phyloP scores from a whole-genome alignment of 2,797 vertebrate species.

The Coranthus polyacanthus region DNA sequence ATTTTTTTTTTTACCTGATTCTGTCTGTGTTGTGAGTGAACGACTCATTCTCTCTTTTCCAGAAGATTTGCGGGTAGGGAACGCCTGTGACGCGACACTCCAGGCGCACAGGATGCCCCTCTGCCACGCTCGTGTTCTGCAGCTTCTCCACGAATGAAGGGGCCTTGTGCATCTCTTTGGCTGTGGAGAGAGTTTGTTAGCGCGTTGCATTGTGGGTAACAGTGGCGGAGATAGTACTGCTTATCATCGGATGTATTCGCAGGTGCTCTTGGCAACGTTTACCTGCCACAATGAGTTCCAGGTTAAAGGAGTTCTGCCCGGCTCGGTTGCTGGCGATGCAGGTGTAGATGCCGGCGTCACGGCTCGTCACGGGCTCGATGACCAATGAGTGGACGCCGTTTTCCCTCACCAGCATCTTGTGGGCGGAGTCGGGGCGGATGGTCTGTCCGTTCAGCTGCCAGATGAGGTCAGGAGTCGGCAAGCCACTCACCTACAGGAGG shows the following conservation, averaged over 20 bases:
- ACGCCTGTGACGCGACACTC: conserved; percentile 93
- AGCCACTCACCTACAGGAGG: conserved; percentile 91
- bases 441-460: conserved; percentile 96
- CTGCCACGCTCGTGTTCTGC: conserved; percentile 96
- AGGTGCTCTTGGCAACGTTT: conserved; percentile 23
- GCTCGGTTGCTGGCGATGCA: conserved; percentile 96
- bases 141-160: conserved; percentile 96
- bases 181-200: conserved; percentile 74
- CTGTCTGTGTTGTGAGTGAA: conserved; percentile 97
- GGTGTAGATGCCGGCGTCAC: conserved; percentile 96
- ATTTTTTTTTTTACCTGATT: conserved; percentile 87
- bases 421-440: conserved; percentile 92
- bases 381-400: conserved; percentile 97
- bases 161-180: conserved; percentile 96
- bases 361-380: conserved; percentile 94
- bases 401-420: conserved; percentile 98
- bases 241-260: no score
- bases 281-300: conserved; percentile 98
- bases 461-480: conserved; percentile 95
- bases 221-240: neutral
- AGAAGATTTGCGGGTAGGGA: conserved; percentile 97
- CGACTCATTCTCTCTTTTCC: conserved; percentile 98
- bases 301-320: conserved; percentile 96
- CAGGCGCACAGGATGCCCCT: conserved; percentile 95
- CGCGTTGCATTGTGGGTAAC: neutral